A percentile compares a stretch with the other conserved stretches of the same genome.
phyloP scores from a whole-genome alignment of 2,797 vertebrate genomes.

The Tragopan temminckii region DNA sequence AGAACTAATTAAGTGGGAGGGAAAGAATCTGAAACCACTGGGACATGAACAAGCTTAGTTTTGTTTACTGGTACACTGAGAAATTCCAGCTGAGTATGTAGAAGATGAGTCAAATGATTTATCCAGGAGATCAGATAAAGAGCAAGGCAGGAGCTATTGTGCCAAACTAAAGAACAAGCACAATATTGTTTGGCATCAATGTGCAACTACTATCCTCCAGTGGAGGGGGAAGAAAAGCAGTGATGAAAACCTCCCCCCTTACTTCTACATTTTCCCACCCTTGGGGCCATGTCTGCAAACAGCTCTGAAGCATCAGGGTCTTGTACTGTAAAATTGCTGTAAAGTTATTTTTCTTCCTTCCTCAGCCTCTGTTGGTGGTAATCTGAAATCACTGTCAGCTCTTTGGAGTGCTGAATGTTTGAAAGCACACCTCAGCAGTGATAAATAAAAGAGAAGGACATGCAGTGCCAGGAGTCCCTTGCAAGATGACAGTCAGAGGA shows the following conservation, averaged over 20 bases:
- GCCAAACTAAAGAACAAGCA: not conserved
- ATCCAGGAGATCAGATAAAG: not conserved
- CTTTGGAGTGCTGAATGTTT: not conserved
- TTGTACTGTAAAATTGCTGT: not conserved
- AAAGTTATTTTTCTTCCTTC: not conserved
- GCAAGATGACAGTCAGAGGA: not conserved
- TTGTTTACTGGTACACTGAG: not conserved
- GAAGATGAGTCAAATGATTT: not conserved
- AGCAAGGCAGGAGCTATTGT: not conserved
- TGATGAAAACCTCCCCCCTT: not conserved
- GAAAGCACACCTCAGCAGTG: not conserved
- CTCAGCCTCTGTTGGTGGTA: not conserved
- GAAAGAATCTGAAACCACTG: not conserved
- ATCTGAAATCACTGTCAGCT: not conserved
- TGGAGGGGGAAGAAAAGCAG: not conserved
- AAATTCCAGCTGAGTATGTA: slow-evolving; percentile 18
- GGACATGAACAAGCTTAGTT: not conserved
- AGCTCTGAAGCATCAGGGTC: not conserved
- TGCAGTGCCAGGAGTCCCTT: not conserved
- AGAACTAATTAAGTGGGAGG: slow-evolving; percentile 26
- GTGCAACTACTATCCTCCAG: not conserved
- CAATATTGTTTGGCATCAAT: not conserved
- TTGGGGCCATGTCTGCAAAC: not conserved
- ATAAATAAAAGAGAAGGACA: not conserved
- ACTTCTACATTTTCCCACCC: not conserved